Percentiles rank a stretch among this genome's conserved stretches.
Evolutionary conservation across 92 coral and sea anemone species (phyloP).

Genomic region (Epizoanthus scotinus): DNA sequence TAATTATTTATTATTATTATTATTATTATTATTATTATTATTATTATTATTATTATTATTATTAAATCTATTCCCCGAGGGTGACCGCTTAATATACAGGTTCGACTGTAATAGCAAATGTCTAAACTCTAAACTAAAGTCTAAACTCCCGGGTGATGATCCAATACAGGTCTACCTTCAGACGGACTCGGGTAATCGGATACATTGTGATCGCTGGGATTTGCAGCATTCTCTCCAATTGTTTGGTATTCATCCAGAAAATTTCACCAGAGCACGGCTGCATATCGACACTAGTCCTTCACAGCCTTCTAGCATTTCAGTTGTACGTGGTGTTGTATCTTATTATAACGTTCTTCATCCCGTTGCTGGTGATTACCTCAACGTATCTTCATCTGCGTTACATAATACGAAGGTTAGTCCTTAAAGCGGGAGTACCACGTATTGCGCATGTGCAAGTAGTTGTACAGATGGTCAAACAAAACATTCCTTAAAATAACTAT

Average conservation of each 20-base stretch:
- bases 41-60: no score
- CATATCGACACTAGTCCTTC: neutral
- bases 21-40: no score
- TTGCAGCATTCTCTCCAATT: neutral
- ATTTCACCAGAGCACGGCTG: constrained; percentile 19
- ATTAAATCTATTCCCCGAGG: no score
- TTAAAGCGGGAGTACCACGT: neutral
- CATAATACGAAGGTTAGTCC: neutral
- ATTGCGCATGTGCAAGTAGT: no score
- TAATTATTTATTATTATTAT: no score
- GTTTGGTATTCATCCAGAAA: constrained; percentile 11
- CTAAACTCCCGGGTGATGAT: no score
- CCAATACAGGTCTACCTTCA: constrained; percentile 20
- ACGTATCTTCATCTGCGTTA: neutral
- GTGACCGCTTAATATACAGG: no score
- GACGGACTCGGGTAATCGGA: neutral
- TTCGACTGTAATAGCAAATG: no score
- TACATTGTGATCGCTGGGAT: neutral
- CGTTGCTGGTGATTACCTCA: neutral
- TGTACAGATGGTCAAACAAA: no score
- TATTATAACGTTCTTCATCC: neutral
- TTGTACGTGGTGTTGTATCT: neutral
- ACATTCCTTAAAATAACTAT: no score
- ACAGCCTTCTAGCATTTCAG: neutral
- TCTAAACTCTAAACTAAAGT: no score